Conservation (phyloP, 2,113 vertebrate genomes). For the Acinonyx jubatus region DNA sequence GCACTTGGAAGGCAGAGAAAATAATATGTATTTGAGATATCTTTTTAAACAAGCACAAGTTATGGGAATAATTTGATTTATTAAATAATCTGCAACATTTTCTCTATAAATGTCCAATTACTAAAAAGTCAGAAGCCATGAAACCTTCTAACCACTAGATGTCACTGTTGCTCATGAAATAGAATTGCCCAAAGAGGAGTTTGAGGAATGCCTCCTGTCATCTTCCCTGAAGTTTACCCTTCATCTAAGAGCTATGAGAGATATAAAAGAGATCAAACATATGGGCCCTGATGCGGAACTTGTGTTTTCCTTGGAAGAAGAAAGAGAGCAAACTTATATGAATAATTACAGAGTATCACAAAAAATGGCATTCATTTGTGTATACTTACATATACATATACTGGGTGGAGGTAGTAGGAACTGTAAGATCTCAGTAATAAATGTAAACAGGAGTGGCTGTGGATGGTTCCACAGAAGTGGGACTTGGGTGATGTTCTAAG, state of each 20-base stretch:
- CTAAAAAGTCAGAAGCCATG: not conserved
- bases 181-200: not conserved
- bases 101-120: not conserved
- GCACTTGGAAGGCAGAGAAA: not conserved
- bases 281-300: not conserved
- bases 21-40: not conserved
- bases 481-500: not conserved
- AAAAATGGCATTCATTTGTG: not conserved
- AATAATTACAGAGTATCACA: not conserved
- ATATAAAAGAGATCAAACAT: not conserved
- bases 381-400: not conserved
- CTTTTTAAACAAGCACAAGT: not conserved
- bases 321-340: not conserved
- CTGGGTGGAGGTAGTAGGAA: not conserved
- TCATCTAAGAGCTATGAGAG: not conserved
- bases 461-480: not conserved
- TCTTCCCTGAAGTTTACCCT: not conserved
- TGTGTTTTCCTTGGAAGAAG: not conserved
- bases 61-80: conserved; percentile 9
- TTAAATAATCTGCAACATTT: not conserved
- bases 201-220: not conserved
- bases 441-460: not conserved
- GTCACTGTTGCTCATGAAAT: conserved; percentile 78
- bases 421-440: not conserved
- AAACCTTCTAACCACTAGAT: conserved; percentile 71